These are phyloP conservation scores for Bicyclus anynana DNA, from an alignment of 1,140 invertebrate genomes.

Conservation along the genomic window DNA sequence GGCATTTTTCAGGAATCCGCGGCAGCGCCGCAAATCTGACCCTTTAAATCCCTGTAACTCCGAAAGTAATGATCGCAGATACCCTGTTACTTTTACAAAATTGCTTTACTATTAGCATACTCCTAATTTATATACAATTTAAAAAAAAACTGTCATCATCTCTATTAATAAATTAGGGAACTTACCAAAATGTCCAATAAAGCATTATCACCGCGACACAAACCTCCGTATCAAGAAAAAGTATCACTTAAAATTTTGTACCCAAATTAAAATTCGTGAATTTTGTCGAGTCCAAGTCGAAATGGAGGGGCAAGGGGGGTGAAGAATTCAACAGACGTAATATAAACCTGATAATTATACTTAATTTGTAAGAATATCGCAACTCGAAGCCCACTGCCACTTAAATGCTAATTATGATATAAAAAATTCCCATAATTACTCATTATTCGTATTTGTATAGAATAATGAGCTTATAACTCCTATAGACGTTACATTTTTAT, in stretches of 20 bases:
- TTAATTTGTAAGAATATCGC: slow-evolving; percentile 42
- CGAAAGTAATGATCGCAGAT: too few relatives aligned
- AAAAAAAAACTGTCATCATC: too few relatives aligned
- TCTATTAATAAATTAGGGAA: too few relatives aligned
- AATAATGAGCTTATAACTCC: background rate
- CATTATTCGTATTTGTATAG: slow-evolving; percentile 13
- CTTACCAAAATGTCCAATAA: slow-evolving; percentile 8
- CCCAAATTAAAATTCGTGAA: slow-evolving; percentile 71
- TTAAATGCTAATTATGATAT: slow-evolving; percentile 28
- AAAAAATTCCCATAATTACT: slow-evolving; percentile 23
- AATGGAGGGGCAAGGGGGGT: slow-evolving; percentile 3
- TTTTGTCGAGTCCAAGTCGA: slow-evolving; percentile 45
- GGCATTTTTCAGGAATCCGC: too few relatives aligned
- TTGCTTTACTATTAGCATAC: too few relatives aligned
- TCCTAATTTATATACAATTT: too few relatives aligned
- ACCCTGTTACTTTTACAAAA: too few relatives aligned
- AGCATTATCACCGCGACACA: slow-evolving; percentile 26
- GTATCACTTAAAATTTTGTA: slow-evolving; percentile 59
- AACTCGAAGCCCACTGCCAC: slow-evolving; percentile 24
- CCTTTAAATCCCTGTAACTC: too few relatives aligned
- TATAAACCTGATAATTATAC: slow-evolving; percentile 43
- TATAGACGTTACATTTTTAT: background rate
- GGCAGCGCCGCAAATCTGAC: too few relatives aligned
- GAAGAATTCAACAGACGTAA: slow-evolving; percentile 21
- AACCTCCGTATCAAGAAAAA: slow-evolving; percentile 46